A percentile compares a stretch with the other conserved stretches of the same genome.
phyloP scores from a whole-genome alignment of 1,140 invertebrate genomes.

The Zaprionus inermis region DNA sequence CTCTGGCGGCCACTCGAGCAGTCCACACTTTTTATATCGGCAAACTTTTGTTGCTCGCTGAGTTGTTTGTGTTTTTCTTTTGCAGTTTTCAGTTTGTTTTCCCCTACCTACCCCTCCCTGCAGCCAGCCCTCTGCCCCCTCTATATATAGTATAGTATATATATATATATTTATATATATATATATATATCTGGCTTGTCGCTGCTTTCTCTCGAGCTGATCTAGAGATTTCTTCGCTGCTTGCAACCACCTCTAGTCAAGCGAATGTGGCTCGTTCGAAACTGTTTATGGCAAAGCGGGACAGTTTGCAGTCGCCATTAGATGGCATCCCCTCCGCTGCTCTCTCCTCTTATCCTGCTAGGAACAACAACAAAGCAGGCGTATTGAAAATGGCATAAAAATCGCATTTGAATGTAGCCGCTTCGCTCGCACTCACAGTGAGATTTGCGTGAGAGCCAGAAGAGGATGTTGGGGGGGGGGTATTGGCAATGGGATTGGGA shows the following conservation, averaged over 20 bases:
- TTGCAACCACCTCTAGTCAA: conserved; percentile 48
- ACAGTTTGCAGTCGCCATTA: conserved; percentile 8
- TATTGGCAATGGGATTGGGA: conserved; percentile 1
- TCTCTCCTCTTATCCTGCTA: not conserved
- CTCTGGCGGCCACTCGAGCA: conserved; percentile 69
- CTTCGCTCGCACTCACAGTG: conserved; percentile 4
- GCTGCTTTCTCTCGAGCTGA: conserved; percentile 47
- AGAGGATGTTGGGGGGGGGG: conserved; percentile 20
- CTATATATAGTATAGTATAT: conserved; percentile 8
- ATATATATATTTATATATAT: not conserved
- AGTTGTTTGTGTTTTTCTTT: conserved; percentile 83
- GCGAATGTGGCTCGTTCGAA: conserved; percentile 1
- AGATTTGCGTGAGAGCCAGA: not conserved
- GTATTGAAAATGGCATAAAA: conserved; percentile 83
- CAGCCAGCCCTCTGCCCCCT: not conserved
- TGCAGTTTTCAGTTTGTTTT: conserved; percentile 79
- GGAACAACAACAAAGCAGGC: conserved; percentile 22
- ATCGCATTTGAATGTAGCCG: conserved; percentile 82
- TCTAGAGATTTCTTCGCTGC: conserved; percentile 63
- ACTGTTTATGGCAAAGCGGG: conserved; percentile 30
- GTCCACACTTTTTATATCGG: conserved; percentile 79
- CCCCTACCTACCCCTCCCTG: conserved; percentile 17
- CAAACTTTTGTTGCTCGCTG: conserved; percentile 78
- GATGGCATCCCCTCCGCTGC: not conserved
- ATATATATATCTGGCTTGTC: conserved; percentile 34